Evolutionary conservation across 2,113 vertebrate species (phyloP).

Genomic region (Circaetus gallicus): DNA sequence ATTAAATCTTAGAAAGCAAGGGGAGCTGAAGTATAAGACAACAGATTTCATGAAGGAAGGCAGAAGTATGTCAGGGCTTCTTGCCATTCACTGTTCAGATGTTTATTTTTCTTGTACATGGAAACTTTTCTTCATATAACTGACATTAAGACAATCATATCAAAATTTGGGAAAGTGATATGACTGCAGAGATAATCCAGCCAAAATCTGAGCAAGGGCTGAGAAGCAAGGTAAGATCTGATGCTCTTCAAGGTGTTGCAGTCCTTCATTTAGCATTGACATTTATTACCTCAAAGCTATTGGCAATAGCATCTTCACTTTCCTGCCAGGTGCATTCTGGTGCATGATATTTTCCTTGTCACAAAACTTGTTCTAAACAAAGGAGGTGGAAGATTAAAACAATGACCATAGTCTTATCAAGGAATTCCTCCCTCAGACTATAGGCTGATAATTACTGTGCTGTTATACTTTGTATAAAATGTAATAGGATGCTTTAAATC

Average conservation of each 20-base stretch:
- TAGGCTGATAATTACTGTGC: neutral
- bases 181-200: neutral
- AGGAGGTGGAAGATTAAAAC: neutral
- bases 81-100: neutral
- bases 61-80: neutral
- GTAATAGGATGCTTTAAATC: neutral
- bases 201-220: neutral
- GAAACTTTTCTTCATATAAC: neutral
- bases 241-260: neutral
- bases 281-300: neutral
- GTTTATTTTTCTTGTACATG: neutral
- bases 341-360: neutral
- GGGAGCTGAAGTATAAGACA: neutral
- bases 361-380: neutral
- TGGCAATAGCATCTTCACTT: neutral
- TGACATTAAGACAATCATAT: neutral
- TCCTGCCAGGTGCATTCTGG: neutral
- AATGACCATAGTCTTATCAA: neutral
- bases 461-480: neutral
- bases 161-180: neutral
- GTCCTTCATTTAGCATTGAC: neutral
- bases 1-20: neutral
- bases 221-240: neutral
- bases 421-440: neutral
- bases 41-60: neutral